Evolutionary conservation across 2,797 vertebrate genomes (phyloP), one percentile per base, ranked within the genome.

Genomic region (Semaprochilodus insignis): DNA sequence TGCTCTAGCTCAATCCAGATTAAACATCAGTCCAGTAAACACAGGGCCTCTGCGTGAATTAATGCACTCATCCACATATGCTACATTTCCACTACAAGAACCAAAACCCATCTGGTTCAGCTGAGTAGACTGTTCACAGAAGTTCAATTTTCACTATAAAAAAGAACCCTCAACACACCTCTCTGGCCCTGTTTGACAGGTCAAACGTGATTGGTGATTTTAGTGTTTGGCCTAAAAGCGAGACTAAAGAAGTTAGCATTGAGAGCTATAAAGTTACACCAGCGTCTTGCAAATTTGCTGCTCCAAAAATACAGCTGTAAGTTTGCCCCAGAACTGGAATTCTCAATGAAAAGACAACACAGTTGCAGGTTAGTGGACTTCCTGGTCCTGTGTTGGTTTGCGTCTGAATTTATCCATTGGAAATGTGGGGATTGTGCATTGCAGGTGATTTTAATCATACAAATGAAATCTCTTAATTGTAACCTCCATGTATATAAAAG

Each of bases 1-100:
- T 34, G 44, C 2, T 55, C 23, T 25, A 19, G 27, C 55, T 62
- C 25, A 16, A 34, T 25, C 16, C 36, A 55, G 27, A 65, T 66
- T 74, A 81, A 36, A 74, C 44, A 40, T 74, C 67, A 54, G 62
- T 71, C 54, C 15, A 48, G 34, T 11, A 19, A 54, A 55, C 52
- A 71, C 23, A 72, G 44, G 19, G 66, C 7, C 34, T 67, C 5
- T 52, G 69, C 52, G 17, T 70, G 36, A 36, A 34, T 17, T 40
- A 67, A 36, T 63, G 2, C 8, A 27, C 15, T 1, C 4, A 27
- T 44, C 19, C 34, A 71, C 69, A 71, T 71, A 51, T 34, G 67
- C 19, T 25, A 15, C n/a, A 25, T 71, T 23, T 23, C 14, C n/a
- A 23, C 6, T 40, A 11, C 17, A 10, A 67, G 36, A 70, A 15